These are phyloP conservation scores for Cyclophora albipunctata DNA, from an alignment of 2,888 invertebrate species.

Conservation along the genomic window DNA sequence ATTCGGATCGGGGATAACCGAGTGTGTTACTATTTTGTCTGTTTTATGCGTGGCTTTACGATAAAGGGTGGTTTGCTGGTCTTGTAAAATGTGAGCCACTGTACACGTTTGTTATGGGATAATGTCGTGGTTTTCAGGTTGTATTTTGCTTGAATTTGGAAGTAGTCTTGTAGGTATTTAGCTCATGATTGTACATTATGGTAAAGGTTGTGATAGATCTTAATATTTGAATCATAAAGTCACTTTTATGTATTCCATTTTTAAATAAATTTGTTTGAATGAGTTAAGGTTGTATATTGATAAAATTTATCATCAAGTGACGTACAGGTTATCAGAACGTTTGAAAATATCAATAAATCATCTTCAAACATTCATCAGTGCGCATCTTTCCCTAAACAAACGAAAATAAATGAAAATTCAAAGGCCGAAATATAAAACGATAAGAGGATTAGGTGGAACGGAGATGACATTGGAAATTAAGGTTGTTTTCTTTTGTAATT, in stretches of 20 bases:
- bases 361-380: slow-evolving; percentile 33
- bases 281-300: too few relatives aligned
- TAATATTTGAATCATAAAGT: too few relatives aligned
- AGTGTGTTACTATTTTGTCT: slow-evolving; percentile 51
- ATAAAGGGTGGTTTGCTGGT: slow-evolving; percentile 5
- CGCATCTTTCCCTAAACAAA: slow-evolving; percentile 67
- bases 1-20: slow-evolving; percentile 54
- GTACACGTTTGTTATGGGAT: not conserved
- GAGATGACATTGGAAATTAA: slow-evolving; percentile 76
- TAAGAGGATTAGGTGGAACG: slow-evolving; percentile 74
- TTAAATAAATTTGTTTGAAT: too few relatives aligned
- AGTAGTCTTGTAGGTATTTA: too few relatives aligned
- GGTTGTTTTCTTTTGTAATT: slow-evolving; percentile 76
- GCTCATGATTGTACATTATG: too few relatives aligned
- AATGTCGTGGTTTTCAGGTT: too few relatives aligned
- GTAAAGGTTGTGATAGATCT: too few relatives aligned
- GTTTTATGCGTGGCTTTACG: slow-evolving; percentile 13
- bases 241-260: too few relatives aligned
- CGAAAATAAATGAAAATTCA: slow-evolving; percentile 74
- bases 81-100: not conserved
- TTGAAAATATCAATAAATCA: slow-evolving; percentile 39
- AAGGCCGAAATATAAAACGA: slow-evolving; percentile 73
- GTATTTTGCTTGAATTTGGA: too few relatives aligned
- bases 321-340: too few relatives aligned
- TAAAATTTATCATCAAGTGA: too few relatives aligned